phyloP scores from a whole-genome alignment of 2,797 vertebrate genomes.

The Poliocrania exsul region DNA sequence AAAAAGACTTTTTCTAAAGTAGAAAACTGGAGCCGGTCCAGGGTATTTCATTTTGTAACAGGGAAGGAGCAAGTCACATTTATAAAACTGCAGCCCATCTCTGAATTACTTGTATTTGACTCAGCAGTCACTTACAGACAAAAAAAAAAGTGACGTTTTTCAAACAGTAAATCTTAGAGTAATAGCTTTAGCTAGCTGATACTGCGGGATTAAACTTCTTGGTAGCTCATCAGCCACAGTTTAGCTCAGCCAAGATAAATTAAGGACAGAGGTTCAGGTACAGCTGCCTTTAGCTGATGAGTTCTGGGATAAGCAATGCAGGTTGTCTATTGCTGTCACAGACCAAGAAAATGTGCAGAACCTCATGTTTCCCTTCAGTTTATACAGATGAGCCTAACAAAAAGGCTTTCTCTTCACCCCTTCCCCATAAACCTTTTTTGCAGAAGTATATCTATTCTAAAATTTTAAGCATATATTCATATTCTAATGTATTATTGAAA shows the following conservation, averaged over 20 bases:
- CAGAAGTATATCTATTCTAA: background rate
- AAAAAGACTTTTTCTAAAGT: background rate
- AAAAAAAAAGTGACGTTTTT: background rate
- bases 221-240: slow-evolving; percentile 34
- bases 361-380: background rate
- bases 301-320: slow-evolving; percentile 8
- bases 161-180: slow-evolving; percentile 6
- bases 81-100: background rate
- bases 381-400: background rate
- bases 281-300: slow-evolving; percentile 18
- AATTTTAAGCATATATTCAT: background rate
- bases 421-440: background rate
- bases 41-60: background rate
- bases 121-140: slow-evolving; percentile 18
- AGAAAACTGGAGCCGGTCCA: slow-evolving; percentile 1
- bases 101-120: slow-evolving; percentile 14
- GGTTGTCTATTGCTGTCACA: background rate
- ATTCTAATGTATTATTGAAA: background rate
- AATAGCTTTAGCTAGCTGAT: slow-evolving; percentile 39
- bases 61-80: background rate
- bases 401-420: background rate
- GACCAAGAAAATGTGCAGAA: background rate
- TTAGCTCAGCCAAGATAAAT: slow-evolving; percentile 37
- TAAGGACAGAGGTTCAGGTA: slow-evolving; percentile 35
- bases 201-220: slow-evolving; percentile 20